Base-by-base conservation (phyloP, 2,888 invertebrate species). In the Drosophila monieri region DNA sequence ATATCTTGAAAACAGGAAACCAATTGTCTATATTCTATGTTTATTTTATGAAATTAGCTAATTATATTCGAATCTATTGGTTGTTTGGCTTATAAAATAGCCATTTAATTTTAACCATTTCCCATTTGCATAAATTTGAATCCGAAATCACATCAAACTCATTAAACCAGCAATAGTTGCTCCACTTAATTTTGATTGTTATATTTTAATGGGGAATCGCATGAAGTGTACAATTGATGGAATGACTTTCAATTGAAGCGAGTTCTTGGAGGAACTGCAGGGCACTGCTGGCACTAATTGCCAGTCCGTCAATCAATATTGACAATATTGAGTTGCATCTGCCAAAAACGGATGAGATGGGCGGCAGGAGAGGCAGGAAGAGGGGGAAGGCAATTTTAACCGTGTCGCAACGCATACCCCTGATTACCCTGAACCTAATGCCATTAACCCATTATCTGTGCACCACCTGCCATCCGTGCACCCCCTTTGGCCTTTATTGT, bases 371-470 rank as follows among this genome's bases (percentile, higher is more conserved):
- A 12, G 10, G 32, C 8, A 27, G 27, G 27, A 8, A 3, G 32
- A 32, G 35, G 6, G n/a, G 14, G 35, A 14, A 14, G 35, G 32
- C n/a, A 43, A 44, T 27, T 30, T 64, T 66, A 44, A 52, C 52
- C 23, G 37, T 15, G 35, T 10, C 54, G 12, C n/a, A 18, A 30
- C 44, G 27, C 43, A 15, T n/a, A 10, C n/a, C 52, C 53, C 35
- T 57, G 64, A 64, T 64, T 64, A 53, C 64, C 58, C 35, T 14
- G 59, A 35, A 46, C 30, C 61, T 62, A 61, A 61, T 61, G 60
- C 62, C 60, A 61, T 53, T 35, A 67, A 53, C 64, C 64, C 67
- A 64, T 66, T 64, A 53, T 53, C 67, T 46, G 27, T 65, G 43
- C 65, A 60, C 60, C 65, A 60, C 60, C 37, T 39, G 25, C n/a